Conservation (phyloP, 1,140 invertebrate genomes). For the Laupala kohalensis region DNA sequence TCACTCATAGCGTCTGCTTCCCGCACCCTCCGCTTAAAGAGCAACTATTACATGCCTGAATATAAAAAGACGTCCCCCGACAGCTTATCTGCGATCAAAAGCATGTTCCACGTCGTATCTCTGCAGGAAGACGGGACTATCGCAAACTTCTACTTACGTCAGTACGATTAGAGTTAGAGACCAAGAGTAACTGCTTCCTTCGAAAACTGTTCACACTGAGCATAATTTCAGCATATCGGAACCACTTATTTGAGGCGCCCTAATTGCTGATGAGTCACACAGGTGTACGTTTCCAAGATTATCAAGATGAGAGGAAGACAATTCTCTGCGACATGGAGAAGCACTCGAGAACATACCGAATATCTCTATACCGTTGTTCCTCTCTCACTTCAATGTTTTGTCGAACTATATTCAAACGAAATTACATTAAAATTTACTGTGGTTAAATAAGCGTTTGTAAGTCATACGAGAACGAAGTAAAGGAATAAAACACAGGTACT, state of each 20-base stretch:
- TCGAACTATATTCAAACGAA: neutral
- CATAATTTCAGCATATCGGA: neutral
- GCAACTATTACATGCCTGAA: neutral
- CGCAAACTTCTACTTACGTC: neutral
- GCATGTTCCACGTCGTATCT: neutral
- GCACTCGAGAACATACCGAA: neutral
- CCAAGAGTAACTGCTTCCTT: neutral
- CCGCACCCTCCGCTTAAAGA: neutral
- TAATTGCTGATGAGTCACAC: neutral
- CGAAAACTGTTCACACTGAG: neutral
- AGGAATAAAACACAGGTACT: too few relatives aligned
- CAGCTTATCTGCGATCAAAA: neutral
- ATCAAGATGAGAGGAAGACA: neutral
- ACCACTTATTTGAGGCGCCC: neutral
- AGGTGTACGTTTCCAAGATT: neutral
- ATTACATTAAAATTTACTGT: neutral
- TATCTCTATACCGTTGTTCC: neutral
- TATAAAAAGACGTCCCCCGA: neutral
- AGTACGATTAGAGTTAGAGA: neutral
- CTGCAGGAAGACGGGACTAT: neutral
- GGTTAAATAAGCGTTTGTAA: neutral
- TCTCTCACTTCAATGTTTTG: neutral
- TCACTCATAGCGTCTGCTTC: neutral
- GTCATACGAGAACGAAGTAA: too few relatives aligned
- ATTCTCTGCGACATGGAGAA: too few relatives aligned